Conservation (phyloP, 2,797 vertebrate species). For the Telmatherina bonti region DNA sequence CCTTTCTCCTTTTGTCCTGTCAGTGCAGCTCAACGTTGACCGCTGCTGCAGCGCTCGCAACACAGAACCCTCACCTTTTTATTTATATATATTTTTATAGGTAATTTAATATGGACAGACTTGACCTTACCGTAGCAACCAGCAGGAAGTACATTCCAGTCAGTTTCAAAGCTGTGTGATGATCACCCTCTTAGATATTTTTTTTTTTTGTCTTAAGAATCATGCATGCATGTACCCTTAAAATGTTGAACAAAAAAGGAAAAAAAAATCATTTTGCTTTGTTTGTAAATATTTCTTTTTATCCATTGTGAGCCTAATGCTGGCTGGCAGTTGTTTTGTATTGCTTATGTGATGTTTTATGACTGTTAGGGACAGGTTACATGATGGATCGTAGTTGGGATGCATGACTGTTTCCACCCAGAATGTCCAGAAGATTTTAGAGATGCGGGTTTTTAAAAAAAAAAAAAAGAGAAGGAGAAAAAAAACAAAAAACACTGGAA, state of each 20-base stretch:
- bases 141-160: conserved; percentile 75
- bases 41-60: conserved; percentile 81
- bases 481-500: conserved; percentile 43
- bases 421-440: conserved; percentile 38
- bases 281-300: conserved; percentile 74
- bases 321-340: conserved; percentile 68
- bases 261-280: conserved; percentile 41
- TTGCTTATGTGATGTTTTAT: conserved; percentile 45
- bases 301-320: conserved; percentile 53
- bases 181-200: conserved; percentile 61
- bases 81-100: conserved; percentile 85
- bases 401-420: conserved; percentile 25
- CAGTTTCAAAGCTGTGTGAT: conserved; percentile 49
- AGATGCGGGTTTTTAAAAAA: conserved; percentile 25
- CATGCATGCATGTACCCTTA: conserved; percentile 62
- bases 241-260: conserved; percentile 68
- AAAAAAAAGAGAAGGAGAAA: not conserved
- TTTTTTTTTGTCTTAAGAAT: conserved; percentile 60
- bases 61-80: conserved; percentile 78
- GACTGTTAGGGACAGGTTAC: conserved; percentile 46
- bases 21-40: conserved; percentile 79
- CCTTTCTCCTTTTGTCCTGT: conserved; percentile 37
- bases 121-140: conserved; percentile 65
- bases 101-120: conserved; percentile 86
- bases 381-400: conserved; percentile 21